A percentile compares a stretch with the other conserved stretches of the same genome.
These are phyloP conservation scores for Calliphora vicina DNA, from an alignment of 1,140 invertebrate species.

Conservation along the genomic window DNA sequence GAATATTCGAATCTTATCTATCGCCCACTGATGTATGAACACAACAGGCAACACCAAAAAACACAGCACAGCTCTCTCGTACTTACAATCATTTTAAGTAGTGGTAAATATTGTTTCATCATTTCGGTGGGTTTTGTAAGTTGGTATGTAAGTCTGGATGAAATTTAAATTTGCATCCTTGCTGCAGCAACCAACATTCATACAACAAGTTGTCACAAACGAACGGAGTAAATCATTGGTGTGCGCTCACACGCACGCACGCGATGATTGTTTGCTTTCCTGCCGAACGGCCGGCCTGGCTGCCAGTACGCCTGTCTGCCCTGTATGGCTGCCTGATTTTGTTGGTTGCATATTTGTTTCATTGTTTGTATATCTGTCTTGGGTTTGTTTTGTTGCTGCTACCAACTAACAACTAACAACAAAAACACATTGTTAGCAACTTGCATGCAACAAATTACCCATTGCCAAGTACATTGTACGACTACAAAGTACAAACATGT, in stretches of 20 bases:
- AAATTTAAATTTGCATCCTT: not conserved
- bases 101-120: not conserved
- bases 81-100: not conserved
- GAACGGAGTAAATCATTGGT: not conserved
- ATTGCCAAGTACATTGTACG: not conserved
- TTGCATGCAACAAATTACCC: slow-evolving; percentile 31
- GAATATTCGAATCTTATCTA: slow-evolving; percentile 9
- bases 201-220: not conserved
- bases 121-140: not conserved
- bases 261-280: slow-evolving; percentile 24
- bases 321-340: too few species aligned
- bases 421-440: slow-evolving; percentile 24
- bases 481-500: too few species aligned
- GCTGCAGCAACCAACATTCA: not conserved
- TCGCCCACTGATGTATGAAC: slow-evolving; percentile 29
- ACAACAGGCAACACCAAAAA: slow-evolving; percentile 16
- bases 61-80: not conserved
- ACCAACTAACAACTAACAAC: slow-evolving; percentile 15
- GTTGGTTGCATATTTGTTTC: too few species aligned
- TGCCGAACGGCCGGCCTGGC: too few species aligned
- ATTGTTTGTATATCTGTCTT: too few species aligned
- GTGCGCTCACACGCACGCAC: slow-evolving; percentile 9
- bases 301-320: too few species aligned
- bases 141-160: too few species aligned
- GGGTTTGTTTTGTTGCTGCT: not conserved